Evolutionary conservation across 2,797 vertebrate genomes (phyloP), one percentile per base, ranked within the genome.

Genomic region (Melanotaenia parkinsoni): DNA sequence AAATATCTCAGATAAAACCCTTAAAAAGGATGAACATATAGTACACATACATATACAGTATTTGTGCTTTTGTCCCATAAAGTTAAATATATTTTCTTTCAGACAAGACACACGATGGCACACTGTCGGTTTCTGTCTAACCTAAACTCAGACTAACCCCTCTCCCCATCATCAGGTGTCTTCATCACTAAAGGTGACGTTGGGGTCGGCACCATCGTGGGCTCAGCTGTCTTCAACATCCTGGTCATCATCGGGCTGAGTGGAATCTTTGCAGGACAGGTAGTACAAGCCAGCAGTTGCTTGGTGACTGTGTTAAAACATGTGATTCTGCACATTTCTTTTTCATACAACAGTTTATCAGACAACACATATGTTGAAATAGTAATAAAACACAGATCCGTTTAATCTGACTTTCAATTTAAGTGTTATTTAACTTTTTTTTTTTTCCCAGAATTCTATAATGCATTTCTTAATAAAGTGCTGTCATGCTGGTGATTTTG

Each of bases 161-260:
- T 13, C n/a, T 70, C 33, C 22, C n/a, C n/a, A 4, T 61, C 50
- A 14, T 30, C 91, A 95, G 95, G 92, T 51, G 95, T 95, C 26
- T 95, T 95, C 81, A 95, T 95, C 85, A 95, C 95, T 33, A 95
- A 95, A 80, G 94, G 95, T 38, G 94, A 95, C 12, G 91, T 95
- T 0, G 95, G 95, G 0, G 94, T 95, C 0, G 95, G 94, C 24
- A 95, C 95, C 0, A 95, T 95, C 2, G 94, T 95, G 3, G 95
- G 95, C 18, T 95, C 95, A 0, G 95, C 95, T 5, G 95, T 95
- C 81, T 95, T 95, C 80, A 95, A 95, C 92, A 94, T 95, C 82
- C 89, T 95, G 59, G 93, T 95, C 67, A 95, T 95, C 81, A 95
- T 95, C 12, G 95, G 94, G 18, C 88, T 95, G 60, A 88, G 95